These are phyloP conservation scores for Microctenopoma lineatum DNA, from an alignment of 2,797 vertebrate genomes.

Conservation along the genomic window DNA sequence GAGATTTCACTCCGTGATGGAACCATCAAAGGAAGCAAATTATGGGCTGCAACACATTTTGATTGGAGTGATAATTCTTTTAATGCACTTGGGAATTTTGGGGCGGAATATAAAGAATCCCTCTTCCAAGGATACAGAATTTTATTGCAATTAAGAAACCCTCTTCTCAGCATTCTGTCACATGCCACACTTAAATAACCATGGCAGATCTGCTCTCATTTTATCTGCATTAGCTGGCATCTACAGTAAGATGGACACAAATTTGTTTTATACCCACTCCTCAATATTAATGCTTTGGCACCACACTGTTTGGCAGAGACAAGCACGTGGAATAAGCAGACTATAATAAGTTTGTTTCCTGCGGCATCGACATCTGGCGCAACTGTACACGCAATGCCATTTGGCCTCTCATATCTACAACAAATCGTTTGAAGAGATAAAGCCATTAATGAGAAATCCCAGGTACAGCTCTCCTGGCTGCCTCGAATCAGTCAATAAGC, in stretches of 20 bases:
- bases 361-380: constrained; percentile 24
- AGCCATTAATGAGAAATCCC: constrained; percentile 7
- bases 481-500: too few relatives aligned
- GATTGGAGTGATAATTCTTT: constrained; percentile 41
- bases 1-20: constrained; percentile 24
- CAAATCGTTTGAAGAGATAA: constrained; percentile 23
- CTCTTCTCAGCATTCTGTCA: constrained; percentile 40
- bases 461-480: constrained; percentile 8
- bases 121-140: constrained; percentile 33
- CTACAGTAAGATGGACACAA: constrained; percentile 4
- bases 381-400: constrained; percentile 10
- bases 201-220: constrained; percentile 14
- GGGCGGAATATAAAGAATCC: constrained; percentile 20
- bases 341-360: constrained; percentile 39
- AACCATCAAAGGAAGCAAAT: constrained; percentile 32
- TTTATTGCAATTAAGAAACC: constrained; percentile 38
- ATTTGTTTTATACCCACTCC: constrained; percentile 22
- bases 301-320: constrained; percentile 33
- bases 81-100: constrained; percentile 12
- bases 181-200: constrained; percentile 36
- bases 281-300: constrained; percentile 36
- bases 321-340: constrained; percentile 47
- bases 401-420: constrained; percentile 20
- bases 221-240: constrained; percentile 2
- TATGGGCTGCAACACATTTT: constrained; percentile 22